Evolutionary conservation across 2,797 vertebrate species (phyloP).

Genomic region (Darevskia mixta): DNA sequence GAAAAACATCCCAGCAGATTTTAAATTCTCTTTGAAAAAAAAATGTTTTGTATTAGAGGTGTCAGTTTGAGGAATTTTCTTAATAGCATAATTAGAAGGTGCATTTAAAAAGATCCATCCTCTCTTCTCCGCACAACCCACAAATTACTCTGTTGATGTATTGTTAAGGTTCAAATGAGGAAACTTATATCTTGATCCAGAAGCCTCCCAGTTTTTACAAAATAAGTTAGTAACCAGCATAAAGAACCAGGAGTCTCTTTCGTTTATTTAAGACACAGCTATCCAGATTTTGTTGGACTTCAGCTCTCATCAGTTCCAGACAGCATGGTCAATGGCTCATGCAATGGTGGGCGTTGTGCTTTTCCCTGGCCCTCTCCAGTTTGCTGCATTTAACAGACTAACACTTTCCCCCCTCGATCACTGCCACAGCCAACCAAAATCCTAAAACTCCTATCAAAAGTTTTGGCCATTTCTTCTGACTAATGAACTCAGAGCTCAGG

Average conservation of each 20-base stretch:
- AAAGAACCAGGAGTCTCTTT: neutral
- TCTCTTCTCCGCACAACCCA: neutral
- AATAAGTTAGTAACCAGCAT: neutral
- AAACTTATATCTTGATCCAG: slow-evolving; percentile 56
- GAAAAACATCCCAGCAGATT: slow-evolving; percentile 38
- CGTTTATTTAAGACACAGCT: neutral
- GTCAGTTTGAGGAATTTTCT: slow-evolving; percentile 51
- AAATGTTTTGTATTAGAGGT: slow-evolving; percentile 46
- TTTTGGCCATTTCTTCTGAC: too few relatives aligned
- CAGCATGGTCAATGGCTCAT: neutral
- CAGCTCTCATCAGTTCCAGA: neutral
- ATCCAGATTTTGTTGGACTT: neutral
- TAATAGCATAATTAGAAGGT: slow-evolving; percentile 67
- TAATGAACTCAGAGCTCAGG: too few relatives aligned
- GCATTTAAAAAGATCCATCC: slow-evolving; percentile 48
- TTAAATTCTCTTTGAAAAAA: slow-evolving; percentile 41
- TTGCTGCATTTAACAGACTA: too few relatives aligned
- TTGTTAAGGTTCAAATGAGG: slow-evolving; percentile 62
- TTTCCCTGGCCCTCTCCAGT: too few relatives aligned
- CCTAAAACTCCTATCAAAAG: too few relatives aligned
- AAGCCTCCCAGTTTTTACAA: slow-evolving; percentile 49
- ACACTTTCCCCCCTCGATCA: too few relatives aligned
- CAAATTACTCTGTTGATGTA: slow-evolving; percentile 51
- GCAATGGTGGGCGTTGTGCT: neutral
- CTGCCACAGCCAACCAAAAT: too few relatives aligned